These are phyloP conservation scores for Harlomillsia oculata DNA, from an alignment of 1,140 invertebrate species.

Conservation along the genomic window DNA sequence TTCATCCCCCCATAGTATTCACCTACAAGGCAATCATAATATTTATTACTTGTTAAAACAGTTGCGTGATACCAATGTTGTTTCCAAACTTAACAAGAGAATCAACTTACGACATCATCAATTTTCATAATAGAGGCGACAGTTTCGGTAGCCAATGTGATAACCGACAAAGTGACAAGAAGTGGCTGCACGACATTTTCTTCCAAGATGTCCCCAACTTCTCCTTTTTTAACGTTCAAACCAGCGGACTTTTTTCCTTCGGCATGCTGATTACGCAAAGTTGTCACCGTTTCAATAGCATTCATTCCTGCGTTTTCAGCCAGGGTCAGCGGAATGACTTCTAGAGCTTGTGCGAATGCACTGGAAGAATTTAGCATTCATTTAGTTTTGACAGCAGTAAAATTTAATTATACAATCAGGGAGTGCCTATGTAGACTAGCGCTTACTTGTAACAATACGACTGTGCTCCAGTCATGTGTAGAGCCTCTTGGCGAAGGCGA, in stretches of 20 bases:
- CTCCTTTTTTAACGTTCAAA: conserved; percentile 93
- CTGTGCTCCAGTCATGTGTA: conserved; percentile 78
- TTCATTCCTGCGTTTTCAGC: conserved; percentile 99
- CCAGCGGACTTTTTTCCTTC: conserved; percentile 71
- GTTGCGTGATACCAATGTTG: too few species aligned
- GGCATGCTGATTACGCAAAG: conserved; percentile 88
- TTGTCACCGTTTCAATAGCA: conserved; percentile 93
- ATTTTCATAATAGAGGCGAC: conserved; percentile 97
- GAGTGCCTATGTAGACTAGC: background rate
- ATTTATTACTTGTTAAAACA: background rate
- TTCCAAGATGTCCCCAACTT: conserved; percentile 90
- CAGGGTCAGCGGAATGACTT: conserved; percentile 93
- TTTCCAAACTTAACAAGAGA: background rate
- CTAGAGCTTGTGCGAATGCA: conserved; percentile 90
- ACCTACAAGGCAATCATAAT: too few species aligned
- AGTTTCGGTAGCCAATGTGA: conserved; percentile 91
- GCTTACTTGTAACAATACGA: conserved; percentile 71
- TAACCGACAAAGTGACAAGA: conserved; percentile 84
- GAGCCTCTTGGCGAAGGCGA: conserved; percentile 67
- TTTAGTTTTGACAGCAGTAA: too few species aligned
- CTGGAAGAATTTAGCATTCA: conserved; percentile 43
- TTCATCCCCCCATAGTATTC: too few species aligned
- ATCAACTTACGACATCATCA: conserved; percentile 74
- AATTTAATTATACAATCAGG: too few species aligned
- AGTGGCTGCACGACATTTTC: conserved; percentile 97